Percentiles rank a stretch among this genome's conserved stretches.
Evolutionary conservation across 2,888 invertebrate species (phyloP).

Genomic region (Chrysolina americana): DNA sequence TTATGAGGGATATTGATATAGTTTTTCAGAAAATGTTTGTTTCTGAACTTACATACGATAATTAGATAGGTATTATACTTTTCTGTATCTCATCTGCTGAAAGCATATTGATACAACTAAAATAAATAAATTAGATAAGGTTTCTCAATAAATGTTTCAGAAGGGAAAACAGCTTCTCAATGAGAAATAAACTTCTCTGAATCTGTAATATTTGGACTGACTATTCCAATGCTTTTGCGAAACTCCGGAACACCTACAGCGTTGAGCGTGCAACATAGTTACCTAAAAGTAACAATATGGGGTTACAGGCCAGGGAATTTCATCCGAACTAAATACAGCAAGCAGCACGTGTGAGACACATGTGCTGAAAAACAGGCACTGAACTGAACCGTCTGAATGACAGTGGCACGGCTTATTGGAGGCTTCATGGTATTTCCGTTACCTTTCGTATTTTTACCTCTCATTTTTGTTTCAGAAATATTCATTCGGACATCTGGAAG

Average conservation of each 20-base stretch:
- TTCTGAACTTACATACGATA: too few relatives aligned
- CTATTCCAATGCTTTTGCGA: neutral
- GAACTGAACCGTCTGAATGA: constrained; percentile 39
- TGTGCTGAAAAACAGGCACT: constrained; percentile 50
- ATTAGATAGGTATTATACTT: too few relatives aligned
- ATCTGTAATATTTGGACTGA: neutral
- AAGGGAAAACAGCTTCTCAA: neutral
- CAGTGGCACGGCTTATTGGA: constrained; percentile 37
- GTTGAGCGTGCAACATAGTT: constrained; percentile 8
- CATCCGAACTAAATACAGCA: constrained; percentile 54
- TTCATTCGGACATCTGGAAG: constrained; percentile 29
- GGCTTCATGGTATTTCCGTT: constrained; percentile 44
- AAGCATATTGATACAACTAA: too few relatives aligned
- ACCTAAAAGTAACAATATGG: constrained; percentile 18
- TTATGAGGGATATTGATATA: too few relatives aligned
- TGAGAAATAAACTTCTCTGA: neutral
- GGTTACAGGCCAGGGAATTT: constrained; percentile 26
- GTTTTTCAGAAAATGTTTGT: too few relatives aligned
- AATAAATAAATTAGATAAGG: too few relatives aligned
- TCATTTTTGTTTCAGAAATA: constrained; percentile 23
- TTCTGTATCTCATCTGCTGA: too few relatives aligned
- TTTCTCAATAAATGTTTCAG: neutral
- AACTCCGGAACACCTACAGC: neutral
- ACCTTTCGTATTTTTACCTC: constrained; percentile 38
- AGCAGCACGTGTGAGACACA: constrained; percentile 61